Evolutionary conservation across 53 echinoderm and acorn worm species (phyloP), one percentile per base, ranked within the genome.

Genomic region (Apostichopus leukothele): DNA sequence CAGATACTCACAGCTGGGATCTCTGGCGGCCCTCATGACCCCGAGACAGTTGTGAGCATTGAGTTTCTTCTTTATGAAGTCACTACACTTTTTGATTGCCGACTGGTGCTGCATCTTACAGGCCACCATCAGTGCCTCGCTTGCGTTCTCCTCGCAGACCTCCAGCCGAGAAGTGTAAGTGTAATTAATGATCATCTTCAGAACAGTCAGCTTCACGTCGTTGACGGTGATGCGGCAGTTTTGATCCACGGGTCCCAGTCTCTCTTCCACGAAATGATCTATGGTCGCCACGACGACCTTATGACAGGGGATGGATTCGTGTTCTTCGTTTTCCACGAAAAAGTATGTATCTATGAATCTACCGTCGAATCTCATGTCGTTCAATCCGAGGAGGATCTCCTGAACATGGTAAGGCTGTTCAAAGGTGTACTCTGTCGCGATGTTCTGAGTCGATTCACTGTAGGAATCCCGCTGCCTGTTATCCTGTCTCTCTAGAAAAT

Each of bases 371-470:
- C 94, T 90, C 84, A 94, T 94, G 88, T 99, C 95, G 71, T 99
- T 99, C 55, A 99, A 78, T 55, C 99, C 99, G 10, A 99, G 96
- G 3, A 99, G 92, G 73, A 95, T 89, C 89, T 99, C 99, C 74
- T 95, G 95, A 53, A 95, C 99, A 53, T 99, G 99, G 91, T 96
- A 99, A 0, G 96, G 99, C 85, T 99, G 99, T 57, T 99, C 94
- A 85, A 96, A 97, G 26, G 95, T 97, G 88, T 97, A 97, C 86
- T 97, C 97, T 7, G 97, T 84, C 7, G 91, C 74, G 23, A 99
- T 87, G 60, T 93, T 94, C 51, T 88, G 83, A 5, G 91, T 59
- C n/a, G 76, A 79, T 67, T 99, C 99, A 6, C 84, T 53, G n/a
- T 76, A 60, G 0, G 93, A 90, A 22, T 93, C 90, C 13, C 93